Conservation (phyloP, 2,888 invertebrate species). For the Tromatobia lineatoria region DNA sequence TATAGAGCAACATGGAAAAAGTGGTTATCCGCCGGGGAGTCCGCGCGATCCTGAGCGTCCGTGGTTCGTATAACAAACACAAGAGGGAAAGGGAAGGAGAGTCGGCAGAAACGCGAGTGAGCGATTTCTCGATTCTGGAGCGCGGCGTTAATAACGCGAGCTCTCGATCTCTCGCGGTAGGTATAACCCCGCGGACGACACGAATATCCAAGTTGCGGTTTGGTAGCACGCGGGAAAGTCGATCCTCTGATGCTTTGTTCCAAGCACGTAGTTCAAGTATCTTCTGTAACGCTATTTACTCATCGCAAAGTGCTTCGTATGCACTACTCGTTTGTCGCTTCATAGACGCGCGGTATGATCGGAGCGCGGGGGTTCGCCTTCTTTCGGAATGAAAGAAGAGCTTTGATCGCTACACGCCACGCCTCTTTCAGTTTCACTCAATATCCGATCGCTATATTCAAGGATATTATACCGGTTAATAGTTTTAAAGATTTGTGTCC, state of each 20-base stretch:
- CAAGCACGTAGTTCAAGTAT: constrained; percentile 60
- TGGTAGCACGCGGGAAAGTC: constrained; percentile 43
- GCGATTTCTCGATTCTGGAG: constrained; percentile 35
- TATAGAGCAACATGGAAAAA: constrained; percentile 60
- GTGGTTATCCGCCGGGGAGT: constrained; percentile 40
- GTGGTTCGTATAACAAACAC: neutral
- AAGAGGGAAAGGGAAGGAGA: constrained; percentile 24
- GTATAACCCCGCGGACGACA: constrained; percentile 33
- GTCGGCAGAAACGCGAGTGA: neutral
- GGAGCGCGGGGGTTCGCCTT: neutral
- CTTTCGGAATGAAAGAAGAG: neutral
- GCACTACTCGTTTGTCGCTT: constrained; percentile 44
- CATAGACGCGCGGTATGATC: neutral
- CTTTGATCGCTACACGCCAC: neutral
- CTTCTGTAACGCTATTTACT: constrained; percentile 47
- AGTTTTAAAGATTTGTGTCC: no score
- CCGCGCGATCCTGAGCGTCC: neutral
- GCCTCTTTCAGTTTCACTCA: neutral
- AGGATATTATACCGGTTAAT: no score
- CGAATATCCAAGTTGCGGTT: constrained; percentile 29
- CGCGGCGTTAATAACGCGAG: constrained; percentile 47
- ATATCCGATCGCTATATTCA: neutral
- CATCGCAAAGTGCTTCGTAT: constrained; percentile 50
- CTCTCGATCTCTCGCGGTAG: constrained; percentile 10
- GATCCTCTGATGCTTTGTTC: constrained; percentile 57